Evolutionary conservation across 2,113 vertebrate genomes (phyloP), one percentile per base, ranked within the genome.

Genomic region (Scatophagus argus): DNA sequence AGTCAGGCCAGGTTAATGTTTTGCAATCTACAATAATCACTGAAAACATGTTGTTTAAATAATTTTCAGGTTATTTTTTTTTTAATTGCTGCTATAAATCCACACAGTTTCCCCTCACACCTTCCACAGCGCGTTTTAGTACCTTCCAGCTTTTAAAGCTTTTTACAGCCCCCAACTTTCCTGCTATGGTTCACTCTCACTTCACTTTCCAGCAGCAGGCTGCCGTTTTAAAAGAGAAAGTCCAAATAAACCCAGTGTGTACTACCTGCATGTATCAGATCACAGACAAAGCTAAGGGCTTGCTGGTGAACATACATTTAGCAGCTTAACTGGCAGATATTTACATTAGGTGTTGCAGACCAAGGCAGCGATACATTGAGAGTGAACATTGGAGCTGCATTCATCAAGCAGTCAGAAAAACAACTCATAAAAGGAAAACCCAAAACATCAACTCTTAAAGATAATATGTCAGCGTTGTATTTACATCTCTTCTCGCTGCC

Each of bases 1-100:
- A 25, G 29, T 68, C 49, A 60, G 44, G 19, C 21, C 61, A 66
- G 66, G 63, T 82, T 25, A 41, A 29, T 59, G 54, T 60, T 56
- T 63, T 38, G 64, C 43, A 32, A 23, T 54, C 6, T n/a, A 5
- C 36, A 54, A 3, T 62, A 52, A 62, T 31, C 17, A 66, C 1
- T 31, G 10, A 55, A 12, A n/a, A n/a, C n/a, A n/a, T n/a, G n/a
- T n/a, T n/a, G n/a, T n/a, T n/a, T n/a, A n/a, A n/a, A n/a, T n/a
- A n/a, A n/a, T n/a, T n/a, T n/a, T n/a, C n/a, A n/a, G n/a, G n/a
- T n/a, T n/a, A n/a, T n/a, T n/a, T n/a, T n/a, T 25, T 61, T 2
- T 27, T 25, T 8, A 36, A 44, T 13, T n/a, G 23, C 27, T 44
- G 61, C 12, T 3, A 13, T 41, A 61, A 39, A 60, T 13, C 36